Evolutionary conservation across 2,797 vertebrate genomes (phyloP).

Genomic region (Gallinago solitaria): DNA sequence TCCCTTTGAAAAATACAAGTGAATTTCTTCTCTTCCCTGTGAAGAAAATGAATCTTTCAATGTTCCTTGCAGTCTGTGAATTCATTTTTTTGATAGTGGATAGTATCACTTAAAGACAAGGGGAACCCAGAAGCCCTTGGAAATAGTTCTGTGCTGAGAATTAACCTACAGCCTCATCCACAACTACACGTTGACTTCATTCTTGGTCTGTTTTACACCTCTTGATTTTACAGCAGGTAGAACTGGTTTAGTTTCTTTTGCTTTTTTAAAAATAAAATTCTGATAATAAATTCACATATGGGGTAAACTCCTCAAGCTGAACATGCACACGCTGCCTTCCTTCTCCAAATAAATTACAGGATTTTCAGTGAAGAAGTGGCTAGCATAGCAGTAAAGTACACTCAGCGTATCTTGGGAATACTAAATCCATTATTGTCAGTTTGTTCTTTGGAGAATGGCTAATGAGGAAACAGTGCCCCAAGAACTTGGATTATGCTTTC

Average conservation of each 20-base stretch:
- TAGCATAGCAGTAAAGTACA: conserved; percentile 8
- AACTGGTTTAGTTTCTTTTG: neutral
- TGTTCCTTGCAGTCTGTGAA: neutral
- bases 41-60: neutral
- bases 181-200: neutral
- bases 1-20: neutral
- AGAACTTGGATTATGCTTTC: neutral
- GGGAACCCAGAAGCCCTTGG: neutral
- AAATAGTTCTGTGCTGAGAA: neutral
- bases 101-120: neutral
- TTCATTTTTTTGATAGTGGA: neutral
- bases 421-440: conserved; percentile 66
- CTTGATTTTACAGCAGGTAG: neutral
- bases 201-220: conserved; percentile 19
- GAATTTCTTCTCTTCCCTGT: neutral
- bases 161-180: neutral
- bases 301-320: neutral
- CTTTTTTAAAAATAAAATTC: neutral
- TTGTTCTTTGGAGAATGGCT: conserved; percentile 50
- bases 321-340: neutral
- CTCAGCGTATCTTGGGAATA: conserved; percentile 9
- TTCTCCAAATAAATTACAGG: neutral
- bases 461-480: conserved; percentile 36
- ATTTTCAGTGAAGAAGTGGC: conserved; percentile 37
- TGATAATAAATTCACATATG: neutral